Evolutionary conservation across 2,888 invertebrate species (phyloP), one percentile per base, ranked within the genome.

Genomic region (Zygaena filipendulae): DNA sequence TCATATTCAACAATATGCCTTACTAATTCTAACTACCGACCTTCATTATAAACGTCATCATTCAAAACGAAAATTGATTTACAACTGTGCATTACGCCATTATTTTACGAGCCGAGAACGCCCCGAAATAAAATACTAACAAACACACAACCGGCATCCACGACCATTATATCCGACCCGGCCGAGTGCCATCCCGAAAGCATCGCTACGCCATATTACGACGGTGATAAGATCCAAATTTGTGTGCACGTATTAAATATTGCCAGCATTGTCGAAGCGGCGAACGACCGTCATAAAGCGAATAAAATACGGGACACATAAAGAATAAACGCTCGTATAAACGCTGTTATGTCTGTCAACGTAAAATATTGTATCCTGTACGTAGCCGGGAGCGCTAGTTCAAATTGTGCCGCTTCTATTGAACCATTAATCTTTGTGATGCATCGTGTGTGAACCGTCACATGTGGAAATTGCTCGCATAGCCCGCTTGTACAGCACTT

Each of bases 321-420:
- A 79, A 77, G 77, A 77, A 77, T 77, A 75, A 79, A 71, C 69
- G 77, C 59, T 75, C 68, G 72, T 70, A 70, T 77, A 77, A 75
- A 70, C 68, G 71, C 63, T 75, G 74, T 75, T 74, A 74, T 68
- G 74, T 75, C 79, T 77, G 77, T 77, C 79, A 75, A 72, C 72
- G 59, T 79, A 71, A 77, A 75, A 77, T 77, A 77, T 79, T 70
- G 72, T 72, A 77, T 77, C 77, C 77, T 77, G 74, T 16, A 16
- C 59, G 57, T 52, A 54, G 55, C 53, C 51, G 63, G 64, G 58
- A 55, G 66, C 59, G 53, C 54, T 4, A 59, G 69, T 59, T 69
- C 70, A 63, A 71, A 74, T 70, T 72, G 69, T 66, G 58, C 61
- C 56, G 66, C 57, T 57, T 67, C 68, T 68, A 69, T 68, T 66